Evolutionary conservation across 2,888 invertebrate species (phyloP), one percentile per base, ranked within the genome.

Genomic region (Pseudococcus longispinus): DNA sequence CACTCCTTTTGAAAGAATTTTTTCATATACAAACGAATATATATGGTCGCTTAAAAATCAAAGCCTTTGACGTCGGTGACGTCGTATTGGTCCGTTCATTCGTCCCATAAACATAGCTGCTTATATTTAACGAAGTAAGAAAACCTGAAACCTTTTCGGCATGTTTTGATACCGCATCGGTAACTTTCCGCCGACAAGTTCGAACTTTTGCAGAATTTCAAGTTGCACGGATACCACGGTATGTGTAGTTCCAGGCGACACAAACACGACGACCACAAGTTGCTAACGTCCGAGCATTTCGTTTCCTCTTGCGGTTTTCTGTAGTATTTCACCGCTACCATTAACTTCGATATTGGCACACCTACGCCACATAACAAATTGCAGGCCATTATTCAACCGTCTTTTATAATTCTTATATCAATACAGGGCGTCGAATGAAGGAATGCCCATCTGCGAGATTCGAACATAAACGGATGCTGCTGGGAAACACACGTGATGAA

Each of bases 151-250:
- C 97, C 97, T 90, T 96, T 95, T 90, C 95, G 94, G 91, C 98
- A 98, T 0, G 98, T 98, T 91, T 97, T 97, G 90, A 98, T 98
- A 88, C 98, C 98, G 91, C 98, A 98, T 85, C 98, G 93, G 92
- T 89, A 89, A 87, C 88, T 89, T n/a, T 88, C 87, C 87, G 89
- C 88, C 84, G 88, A 89, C 15, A 92, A 92, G 89, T 93, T 93
- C 77, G 94, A 93, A 91, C 95, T 95, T 90, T 96, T 96, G 91
- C 98, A 98, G 91, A 97, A 98, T 90, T 98, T 98, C 74, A 98
- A 92, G 29, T 97, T 97, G 91, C 98, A 98, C 0, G 98, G 98
- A 91, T 97, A 98, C 98, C 98, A 98, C 86, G 97, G 97, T 85
- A 98, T 95, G 91, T 97, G 97, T 88, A 95, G 93, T 92, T 97